A percentile compares a stretch with the other conserved stretches of the same genome.
Conservation (phyloP, 2,888 invertebrate genomes). For the Sturmia bella region DNA sequence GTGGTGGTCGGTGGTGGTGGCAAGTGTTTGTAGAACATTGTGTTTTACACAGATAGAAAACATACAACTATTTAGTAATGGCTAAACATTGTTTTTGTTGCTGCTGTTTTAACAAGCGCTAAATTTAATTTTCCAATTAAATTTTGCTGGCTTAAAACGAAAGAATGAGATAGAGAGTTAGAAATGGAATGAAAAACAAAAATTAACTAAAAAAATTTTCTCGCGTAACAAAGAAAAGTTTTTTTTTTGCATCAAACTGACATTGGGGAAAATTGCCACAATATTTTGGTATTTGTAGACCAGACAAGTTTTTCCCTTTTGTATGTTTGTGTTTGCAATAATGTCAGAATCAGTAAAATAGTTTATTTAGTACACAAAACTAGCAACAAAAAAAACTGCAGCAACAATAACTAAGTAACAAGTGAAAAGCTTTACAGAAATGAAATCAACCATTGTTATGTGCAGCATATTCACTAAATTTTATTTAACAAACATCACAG, state of each 20-base stretch:
- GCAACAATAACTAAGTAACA: no score
- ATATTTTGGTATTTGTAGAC: conserved; percentile 52
- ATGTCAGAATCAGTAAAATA: conserved; percentile 32
- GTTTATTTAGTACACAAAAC: conserved; percentile 26
- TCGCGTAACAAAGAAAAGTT: background rate
- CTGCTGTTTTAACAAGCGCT: conserved; percentile 67
- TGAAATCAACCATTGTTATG: conserved; percentile 44
- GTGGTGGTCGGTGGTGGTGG: conserved; percentile 11
- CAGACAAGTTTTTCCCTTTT: conserved; percentile 39
- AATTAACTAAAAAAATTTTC: no score
- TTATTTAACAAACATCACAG: background rate
- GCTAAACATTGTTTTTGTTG: conserved; percentile 39
- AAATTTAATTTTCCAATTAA: conserved; percentile 81
- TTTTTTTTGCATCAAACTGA: conserved; percentile 53
- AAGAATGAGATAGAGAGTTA: no score
- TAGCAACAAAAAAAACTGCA: background rate
- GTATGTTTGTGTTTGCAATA: conserved; percentile 17
- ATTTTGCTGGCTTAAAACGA: conserved; percentile 67
- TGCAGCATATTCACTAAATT: conserved; percentile 28
- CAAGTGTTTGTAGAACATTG: background rate
- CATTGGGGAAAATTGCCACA: conserved; percentile 63
- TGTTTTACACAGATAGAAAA: conserved; percentile 9
- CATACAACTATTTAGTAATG: conserved; percentile 32
- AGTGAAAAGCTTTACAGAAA: conserved; percentile 27
- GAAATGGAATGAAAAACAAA: no score